Evolutionary conservation across 2,888 invertebrate species (phyloP).

Genomic region (Caenorhabditis macrosperma): DNA sequence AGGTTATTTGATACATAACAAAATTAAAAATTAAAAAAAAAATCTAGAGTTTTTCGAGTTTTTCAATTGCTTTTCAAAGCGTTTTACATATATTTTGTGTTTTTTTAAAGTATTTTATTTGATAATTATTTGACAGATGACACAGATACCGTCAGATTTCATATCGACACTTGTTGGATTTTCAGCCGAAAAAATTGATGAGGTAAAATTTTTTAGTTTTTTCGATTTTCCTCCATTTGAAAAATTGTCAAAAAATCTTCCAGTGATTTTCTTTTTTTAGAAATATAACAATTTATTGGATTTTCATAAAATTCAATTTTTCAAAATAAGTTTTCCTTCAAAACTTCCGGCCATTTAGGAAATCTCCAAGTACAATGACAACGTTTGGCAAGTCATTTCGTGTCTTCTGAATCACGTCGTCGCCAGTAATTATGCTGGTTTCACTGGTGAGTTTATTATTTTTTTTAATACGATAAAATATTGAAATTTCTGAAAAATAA

Average conservation of each 20-base stretch:
- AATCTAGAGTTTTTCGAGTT: too few relatives aligned
- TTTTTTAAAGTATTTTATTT: conserved; percentile 12
- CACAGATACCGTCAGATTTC: conserved; percentile 7
- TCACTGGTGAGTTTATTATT: conserved; percentile 40
- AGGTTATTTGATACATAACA: too few relatives aligned
- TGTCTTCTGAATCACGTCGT: conserved; percentile 41
- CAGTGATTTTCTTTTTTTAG: too few relatives aligned
- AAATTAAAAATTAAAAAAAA: too few relatives aligned
- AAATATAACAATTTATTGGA: too few relatives aligned
- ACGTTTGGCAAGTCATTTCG: conserved; percentile 17
- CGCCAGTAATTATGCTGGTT: conserved; percentile 54
- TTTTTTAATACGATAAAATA: neutral
- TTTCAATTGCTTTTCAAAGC: neutral
- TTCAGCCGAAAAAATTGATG: conserved; percentile 1
- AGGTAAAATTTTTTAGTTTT: conserved; percentile 26
- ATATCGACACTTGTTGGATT: conserved; percentile 3
- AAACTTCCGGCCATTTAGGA: conserved; percentile 5
- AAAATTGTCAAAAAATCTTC: too few relatives aligned
- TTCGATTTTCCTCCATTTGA: too few relatives aligned
- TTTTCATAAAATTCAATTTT: neutral
- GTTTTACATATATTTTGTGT: neutral
- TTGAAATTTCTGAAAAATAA: neutral
- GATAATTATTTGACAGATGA: conserved; percentile 14
- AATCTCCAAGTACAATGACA: neutral
- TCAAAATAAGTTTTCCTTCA: neutral